Conservation (phyloP, 2,113 vertebrate species). For the Plecotus auritus region DNA sequence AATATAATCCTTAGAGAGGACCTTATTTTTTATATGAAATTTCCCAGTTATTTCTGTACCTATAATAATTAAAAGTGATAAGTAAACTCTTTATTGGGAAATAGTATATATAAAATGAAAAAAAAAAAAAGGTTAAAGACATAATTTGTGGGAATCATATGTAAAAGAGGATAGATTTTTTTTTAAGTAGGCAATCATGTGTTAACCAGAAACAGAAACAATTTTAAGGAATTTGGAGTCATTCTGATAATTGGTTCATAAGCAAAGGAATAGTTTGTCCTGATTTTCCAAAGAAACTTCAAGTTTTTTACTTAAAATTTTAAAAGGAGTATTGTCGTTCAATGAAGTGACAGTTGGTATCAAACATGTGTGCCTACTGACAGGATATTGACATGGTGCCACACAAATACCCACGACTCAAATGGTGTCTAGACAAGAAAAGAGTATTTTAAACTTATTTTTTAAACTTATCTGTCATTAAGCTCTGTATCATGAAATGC, state of each 20-base stretch:
- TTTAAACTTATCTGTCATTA: neutral
- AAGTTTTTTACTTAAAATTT: neutral
- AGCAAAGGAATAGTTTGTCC: neutral
- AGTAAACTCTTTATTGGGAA: neutral
- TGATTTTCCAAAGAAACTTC: neutral
- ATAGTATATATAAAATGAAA: neutral
- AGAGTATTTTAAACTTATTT: neutral
- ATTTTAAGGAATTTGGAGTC: neutral
- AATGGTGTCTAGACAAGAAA: constrained; percentile 23
- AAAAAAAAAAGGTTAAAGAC: neutral
- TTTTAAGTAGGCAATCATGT: neutral
- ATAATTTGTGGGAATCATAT: neutral
- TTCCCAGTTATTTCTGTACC: neutral
- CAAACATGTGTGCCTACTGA: constrained; percentile 24
- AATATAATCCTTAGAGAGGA: neutral
- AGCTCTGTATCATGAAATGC: neutral
- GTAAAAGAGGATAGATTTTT: neutral
- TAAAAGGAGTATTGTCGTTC: neutral
- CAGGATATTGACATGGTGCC: neutral
- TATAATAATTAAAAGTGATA: neutral
- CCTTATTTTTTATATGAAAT: neutral
- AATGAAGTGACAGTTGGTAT: neutral
- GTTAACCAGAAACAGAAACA: neutral
- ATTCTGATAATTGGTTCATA: neutral
- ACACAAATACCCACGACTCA: neutral